Evolutionary conservation across 1,140 invertebrate genomes (phyloP).

Genomic region (Nasonia giraulti): DNA sequence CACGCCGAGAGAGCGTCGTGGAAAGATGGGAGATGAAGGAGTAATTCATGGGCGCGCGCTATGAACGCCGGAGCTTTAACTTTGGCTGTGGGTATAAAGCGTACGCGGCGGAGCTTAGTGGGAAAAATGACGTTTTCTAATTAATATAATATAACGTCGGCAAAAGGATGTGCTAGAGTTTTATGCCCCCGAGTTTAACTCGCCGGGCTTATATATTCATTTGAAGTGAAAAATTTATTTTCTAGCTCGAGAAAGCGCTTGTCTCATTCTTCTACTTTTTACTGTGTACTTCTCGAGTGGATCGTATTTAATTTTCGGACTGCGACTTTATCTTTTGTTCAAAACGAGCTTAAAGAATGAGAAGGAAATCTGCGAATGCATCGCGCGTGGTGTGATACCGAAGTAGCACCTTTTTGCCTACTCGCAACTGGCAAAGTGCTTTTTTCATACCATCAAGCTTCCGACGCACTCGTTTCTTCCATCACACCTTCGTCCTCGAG

Average conservation of each 20-base stretch:
- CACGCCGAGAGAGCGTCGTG: not conserved
- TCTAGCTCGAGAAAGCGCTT: not conserved
- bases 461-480: not conserved
- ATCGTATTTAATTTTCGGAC: not conserved
- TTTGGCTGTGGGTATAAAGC: not conserved
- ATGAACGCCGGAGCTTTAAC: slow-evolving; percentile 10
- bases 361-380: not conserved
- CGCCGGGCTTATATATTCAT: slow-evolving; percentile 2
- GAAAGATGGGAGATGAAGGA: not conserved
- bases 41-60: not conserved
- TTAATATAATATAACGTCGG: slow-evolving; percentile 27
- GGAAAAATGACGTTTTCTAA: slow-evolving; percentile 32
- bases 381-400: not conserved
- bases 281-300: not conserved
- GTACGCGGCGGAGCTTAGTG: not conserved
- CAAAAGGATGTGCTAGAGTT: slow-evolving; percentile 10
- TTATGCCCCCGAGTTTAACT: not conserved
- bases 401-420: not conserved
- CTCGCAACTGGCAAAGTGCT: not conserved
- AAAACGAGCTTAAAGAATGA: not conserved
- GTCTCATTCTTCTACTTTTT: not conserved
- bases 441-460: not conserved
- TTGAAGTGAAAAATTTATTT: slow-evolving; percentile 20
- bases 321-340: not conserved
- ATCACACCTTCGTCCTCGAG: not conserved